Conservation (phyloP, 2,797 vertebrate species). For the Dallia pectoralis region DNA sequence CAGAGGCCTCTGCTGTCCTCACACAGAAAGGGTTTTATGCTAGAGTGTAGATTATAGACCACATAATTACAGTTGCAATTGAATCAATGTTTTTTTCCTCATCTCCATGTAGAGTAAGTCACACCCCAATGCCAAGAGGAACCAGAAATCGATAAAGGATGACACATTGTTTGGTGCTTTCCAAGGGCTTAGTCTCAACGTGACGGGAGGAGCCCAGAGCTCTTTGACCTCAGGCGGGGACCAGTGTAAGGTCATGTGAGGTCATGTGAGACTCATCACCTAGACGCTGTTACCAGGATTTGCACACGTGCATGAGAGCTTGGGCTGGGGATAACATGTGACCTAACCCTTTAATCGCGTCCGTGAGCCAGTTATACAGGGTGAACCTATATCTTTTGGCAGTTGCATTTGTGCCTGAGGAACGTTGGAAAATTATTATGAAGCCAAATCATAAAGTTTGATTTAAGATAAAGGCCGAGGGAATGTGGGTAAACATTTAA, state of each 20-base stretch:
- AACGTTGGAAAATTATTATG: neutral
- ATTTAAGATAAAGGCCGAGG: neutral
- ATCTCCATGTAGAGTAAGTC: neutral
- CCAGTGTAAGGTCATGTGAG: slow-evolving; percentile 77
- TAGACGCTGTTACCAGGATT: neutral
- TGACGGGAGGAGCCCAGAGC: slow-evolving; percentile 41
- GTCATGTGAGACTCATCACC: neutral
- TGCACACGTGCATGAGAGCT: neutral
- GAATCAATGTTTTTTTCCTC: neutral
- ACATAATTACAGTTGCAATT: neutral
- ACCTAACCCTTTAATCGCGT: neutral
- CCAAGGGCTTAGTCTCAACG: slow-evolving; percentile 71
- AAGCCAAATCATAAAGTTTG: neutral
- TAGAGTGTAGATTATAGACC: neutral
- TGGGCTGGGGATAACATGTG: neutral
- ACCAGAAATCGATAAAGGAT: slow-evolving; percentile 21
- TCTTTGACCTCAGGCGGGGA: slow-evolving; percentile 44
- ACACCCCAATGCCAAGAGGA: slow-evolving; percentile 3
- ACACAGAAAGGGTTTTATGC: neutral
- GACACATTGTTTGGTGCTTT: slow-evolving; percentile 72
- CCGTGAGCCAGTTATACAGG: neutral
- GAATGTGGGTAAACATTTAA: slow-evolving; percentile 1
- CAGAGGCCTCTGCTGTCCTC: neutral
- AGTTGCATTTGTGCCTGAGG: neutral
- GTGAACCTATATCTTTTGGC: neutral